Base-by-base conservation (phyloP, 2,888 invertebrate genomes). In the Orthonychiurus folsomi region DNA sequence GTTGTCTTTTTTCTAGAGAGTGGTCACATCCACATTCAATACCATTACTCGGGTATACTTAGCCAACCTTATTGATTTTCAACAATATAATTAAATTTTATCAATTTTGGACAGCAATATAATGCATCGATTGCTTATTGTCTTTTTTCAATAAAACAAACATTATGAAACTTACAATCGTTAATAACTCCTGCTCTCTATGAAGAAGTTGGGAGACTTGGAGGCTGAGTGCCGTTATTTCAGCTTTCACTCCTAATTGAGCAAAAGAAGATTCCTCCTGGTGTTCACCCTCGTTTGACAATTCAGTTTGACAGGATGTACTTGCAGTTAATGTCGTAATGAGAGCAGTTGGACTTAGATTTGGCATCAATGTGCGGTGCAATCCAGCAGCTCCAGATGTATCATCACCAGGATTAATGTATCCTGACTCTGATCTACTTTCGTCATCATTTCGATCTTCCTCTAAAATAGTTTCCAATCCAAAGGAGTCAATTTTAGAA, bases 381-480 rank as follows among this genome's bases (percentile, higher is more conserved):
- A n/a, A 50, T 5, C 48, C 9, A 24, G 5, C 50, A 5, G 37
- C 23, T 20, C 57, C 57, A 57, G 25, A 3, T 37, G 20, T 26
- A 5, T 26, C 24, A 3, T 3, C 24, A 9, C 24, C 52, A 52
- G 20, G 21, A 21, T n/a, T 23, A 20, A 48, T 48, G 48, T 15
- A n/a, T n/a, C 24, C 5, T 9, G 24, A 52, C 5, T 52, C 52
- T 21, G 66, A 59, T 27, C 66, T 66, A 56, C 63, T 61, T 56
- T 72, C 72, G 48, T 72, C 72, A 37, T 72, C 72, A 27, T 66
- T 65, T 50, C 67, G 59, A 60, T 72, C 72, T 58, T 71, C 71
- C 62, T 72, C 72, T 56, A 69, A 61, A 60, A 72, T 72, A 50
- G 72, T 72, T 64, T 72, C 72, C 59, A 72, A 59, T 26, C 69